phyloP scores from a whole-genome alignment of 2,797 vertebrate species.

The Tinamus major region DNA sequence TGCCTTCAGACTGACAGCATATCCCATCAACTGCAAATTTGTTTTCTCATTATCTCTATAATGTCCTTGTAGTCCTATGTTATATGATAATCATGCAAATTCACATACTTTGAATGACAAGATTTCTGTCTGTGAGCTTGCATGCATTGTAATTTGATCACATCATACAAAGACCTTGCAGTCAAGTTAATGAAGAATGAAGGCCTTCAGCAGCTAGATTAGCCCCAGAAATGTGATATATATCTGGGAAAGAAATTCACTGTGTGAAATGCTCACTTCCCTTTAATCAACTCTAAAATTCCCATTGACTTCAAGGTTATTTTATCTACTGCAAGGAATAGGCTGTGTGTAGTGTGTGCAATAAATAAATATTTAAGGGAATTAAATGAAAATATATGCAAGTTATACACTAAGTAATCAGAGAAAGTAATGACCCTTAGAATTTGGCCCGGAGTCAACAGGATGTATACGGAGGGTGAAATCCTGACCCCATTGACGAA shows the following conservation, averaged over 20 bases:
- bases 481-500: constrained; percentile 30
- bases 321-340: background rate
- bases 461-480: background rate
- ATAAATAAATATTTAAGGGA: background rate
- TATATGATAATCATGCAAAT: background rate
- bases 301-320: background rate
- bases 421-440: background rate
- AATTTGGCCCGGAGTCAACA: constrained; percentile 17
- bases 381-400: background rate
- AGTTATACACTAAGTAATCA: background rate
- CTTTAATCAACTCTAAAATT: background rate
- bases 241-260: background rate
- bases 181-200: background rate
- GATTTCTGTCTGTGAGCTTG: background rate
- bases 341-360: background rate
- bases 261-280: background rate
- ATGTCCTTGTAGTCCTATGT: background rate
- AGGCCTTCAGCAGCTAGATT: background rate
- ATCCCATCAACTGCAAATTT: background rate
- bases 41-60: background rate
- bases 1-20: background rate
- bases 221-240: background rate
- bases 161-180: background rate
- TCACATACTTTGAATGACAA: background rate
- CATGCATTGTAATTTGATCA: background rate